These are phyloP conservation scores for Scolanthus callimorphus DNA, from an alignment of 92 coral and sea anemone species.

Conservation along the genomic window DNA sequence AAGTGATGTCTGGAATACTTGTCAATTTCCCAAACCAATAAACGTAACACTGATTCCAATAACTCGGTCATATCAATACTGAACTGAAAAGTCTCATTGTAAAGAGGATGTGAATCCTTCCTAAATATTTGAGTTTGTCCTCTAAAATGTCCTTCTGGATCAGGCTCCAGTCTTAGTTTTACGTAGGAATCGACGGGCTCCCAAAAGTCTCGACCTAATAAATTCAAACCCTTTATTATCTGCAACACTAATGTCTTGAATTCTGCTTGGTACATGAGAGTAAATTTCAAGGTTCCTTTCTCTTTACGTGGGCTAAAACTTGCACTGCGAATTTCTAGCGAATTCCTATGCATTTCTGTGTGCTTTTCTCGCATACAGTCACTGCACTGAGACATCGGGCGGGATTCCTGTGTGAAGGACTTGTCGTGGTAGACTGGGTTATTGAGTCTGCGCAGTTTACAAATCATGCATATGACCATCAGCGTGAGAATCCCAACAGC, in stretches of 20 bases:
- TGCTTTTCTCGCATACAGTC: slow-evolving; percentile 59
- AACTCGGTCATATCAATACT: slow-evolving; percentile 27
- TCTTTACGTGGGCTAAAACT: slow-evolving; percentile 42
- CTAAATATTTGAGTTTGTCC: slow-evolving; percentile 47
- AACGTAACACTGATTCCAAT: slow-evolving; percentile 27
- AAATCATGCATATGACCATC: slow-evolving; percentile 90
- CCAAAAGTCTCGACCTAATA: slow-evolving; percentile 91
- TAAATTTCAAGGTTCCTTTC: slow-evolving; percentile 62
- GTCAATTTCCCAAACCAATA: slow-evolving; percentile 78
- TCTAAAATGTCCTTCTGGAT: slow-evolving; percentile 34
- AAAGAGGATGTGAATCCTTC: slow-evolving; percentile 50
- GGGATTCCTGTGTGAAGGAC: slow-evolving; percentile 13
- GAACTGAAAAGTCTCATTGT: slow-evolving; percentile 50
- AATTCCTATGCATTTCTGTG: background rate
- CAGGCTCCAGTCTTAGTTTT: slow-evolving; percentile 53
- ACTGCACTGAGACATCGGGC: slow-evolving; percentile 35
- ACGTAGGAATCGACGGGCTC: slow-evolving; percentile 81
- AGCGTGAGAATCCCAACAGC: slow-evolving; percentile 71
- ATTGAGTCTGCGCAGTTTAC: slow-evolving; percentile 75
- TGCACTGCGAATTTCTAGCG: slow-evolving; percentile 23
- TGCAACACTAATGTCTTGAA: slow-evolving; percentile 39
- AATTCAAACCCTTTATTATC: slow-evolving; percentile 54
- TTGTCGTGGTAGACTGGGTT: slow-evolving; percentile 52
- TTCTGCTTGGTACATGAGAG: slow-evolving; percentile 47
- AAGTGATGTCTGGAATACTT: slow-evolving; percentile 66